Conservation (phyloP, 2,888 invertebrate genomes). For the Cheilosia vulpina region DNA sequence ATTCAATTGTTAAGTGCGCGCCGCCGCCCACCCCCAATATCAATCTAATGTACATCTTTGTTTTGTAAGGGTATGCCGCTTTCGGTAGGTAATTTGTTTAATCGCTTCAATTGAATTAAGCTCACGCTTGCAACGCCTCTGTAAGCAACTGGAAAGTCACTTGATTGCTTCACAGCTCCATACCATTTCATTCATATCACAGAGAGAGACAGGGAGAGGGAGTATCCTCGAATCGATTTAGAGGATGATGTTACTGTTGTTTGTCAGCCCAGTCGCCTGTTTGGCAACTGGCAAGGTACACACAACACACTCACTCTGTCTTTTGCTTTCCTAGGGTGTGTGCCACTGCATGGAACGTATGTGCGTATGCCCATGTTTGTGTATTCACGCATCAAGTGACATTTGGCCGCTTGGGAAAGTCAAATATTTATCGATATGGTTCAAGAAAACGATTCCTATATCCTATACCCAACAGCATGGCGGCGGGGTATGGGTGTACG, state of each 20-base stretch:
- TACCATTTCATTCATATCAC: background rate
- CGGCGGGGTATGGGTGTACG: too few species aligned
- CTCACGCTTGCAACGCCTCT: conserved; percentile 32
- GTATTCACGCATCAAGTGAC: conserved; percentile 52
- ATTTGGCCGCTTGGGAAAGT: conserved; percentile 57
- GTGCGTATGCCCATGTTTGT: conserved; percentile 34
- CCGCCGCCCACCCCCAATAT: background rate
- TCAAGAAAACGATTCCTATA: conserved; percentile 35
- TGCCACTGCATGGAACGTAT: background rate
- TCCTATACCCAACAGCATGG: background rate
- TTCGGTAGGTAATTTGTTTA: conserved; percentile 55
- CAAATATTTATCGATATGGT: conserved; percentile 55
- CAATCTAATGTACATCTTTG: conserved; percentile 24
- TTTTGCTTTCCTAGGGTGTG: background rate
- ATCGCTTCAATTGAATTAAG: conserved; percentile 59
- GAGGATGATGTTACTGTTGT: conserved; percentile 26
- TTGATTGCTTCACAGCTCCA: conserved; percentile 35
- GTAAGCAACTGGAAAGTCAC: conserved; percentile 44
- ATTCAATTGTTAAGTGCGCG: conserved; percentile 36
- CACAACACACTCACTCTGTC: background rate
- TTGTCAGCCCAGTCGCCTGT: conserved; percentile 1
- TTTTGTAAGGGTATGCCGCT: background rate
- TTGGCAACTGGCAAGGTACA: background rate
- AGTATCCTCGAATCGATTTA: conserved; percentile 20
- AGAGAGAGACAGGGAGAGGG: too few species aligned